Conservation (phyloP, 2,797 vertebrate genomes). For the Loriculus beryllinus region DNA sequence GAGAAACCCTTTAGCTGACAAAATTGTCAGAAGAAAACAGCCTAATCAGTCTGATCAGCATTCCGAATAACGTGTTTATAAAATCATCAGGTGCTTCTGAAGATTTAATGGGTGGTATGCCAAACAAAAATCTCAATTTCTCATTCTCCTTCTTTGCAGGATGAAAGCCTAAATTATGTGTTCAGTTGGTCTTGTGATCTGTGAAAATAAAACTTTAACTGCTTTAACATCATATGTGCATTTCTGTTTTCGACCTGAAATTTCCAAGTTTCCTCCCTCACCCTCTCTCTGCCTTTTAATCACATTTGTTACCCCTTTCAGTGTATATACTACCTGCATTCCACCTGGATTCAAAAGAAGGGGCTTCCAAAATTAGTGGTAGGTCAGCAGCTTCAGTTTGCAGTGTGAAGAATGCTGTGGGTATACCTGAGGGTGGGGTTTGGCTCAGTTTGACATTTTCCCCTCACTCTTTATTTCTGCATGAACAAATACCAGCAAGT, state of each 20-base stretch:
- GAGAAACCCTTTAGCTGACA: neutral
- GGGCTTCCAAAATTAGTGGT: neutral
- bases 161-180: neutral
- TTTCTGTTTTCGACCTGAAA: conserved; percentile 1
- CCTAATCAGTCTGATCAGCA: neutral
- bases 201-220: neutral
- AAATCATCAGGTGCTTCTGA: neutral
- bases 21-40: neutral
- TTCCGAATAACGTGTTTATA: neutral
- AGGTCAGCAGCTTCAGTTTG: neutral
- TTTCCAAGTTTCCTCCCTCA: neutral
- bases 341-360: neutral
- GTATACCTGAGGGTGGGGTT: neutral
- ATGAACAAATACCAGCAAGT: conserved; percentile 4
- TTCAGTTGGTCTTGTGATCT: neutral
- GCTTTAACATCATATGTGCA: neutral
- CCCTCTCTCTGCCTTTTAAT: neutral
- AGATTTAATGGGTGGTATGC: neutral
- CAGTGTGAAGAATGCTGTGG: neutral
- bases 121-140: neutral
- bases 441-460: neutral
- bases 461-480: conserved; percentile 14
- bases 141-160: neutral
- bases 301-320: neutral
- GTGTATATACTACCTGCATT: neutral